Base-by-base conservation (phyloP, 2,888 invertebrate species). In the Pyrrhia umbra region DNA sequence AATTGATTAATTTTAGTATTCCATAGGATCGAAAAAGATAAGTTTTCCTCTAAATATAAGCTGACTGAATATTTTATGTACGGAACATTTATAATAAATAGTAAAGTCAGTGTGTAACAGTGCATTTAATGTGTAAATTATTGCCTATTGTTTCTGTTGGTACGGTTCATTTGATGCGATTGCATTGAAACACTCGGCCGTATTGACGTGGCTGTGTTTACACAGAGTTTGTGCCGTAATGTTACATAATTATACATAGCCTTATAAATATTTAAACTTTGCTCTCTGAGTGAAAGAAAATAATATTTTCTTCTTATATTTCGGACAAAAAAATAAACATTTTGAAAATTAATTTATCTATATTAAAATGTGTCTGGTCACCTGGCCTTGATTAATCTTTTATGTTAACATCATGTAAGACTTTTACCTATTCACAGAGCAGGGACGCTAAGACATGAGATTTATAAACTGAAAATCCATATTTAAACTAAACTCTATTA, bases 81-180 rank as follows among this genome's bases (percentile, higher is more conserved):
- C 10, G 27, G 13, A 49, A 42, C 55, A 34, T 66, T 47, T 67
- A 58, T 61, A 60, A 63, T 83, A 79, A 72, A 65, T 60, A 13
- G 23, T 65, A 72, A 79, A 87, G 80, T 74, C 74, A 63, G 77
- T 85, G 86, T 86, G 85, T 85, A 86, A 66, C 73, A 79, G 84
- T 85, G 88, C 88, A 87, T 87, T 82, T 83, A 84, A 86, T 82
- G 81, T 82, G 81, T 87, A 84, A 87, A 85, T 77, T 79, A 87
- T 87, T 83, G 83, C 75, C 87, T 75, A 88, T 90, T 90, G 90
- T 90, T 83, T 86, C 79, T 77, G 75, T 21, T 82, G 81, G 83
- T 79, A 88, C 81, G 88, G 85, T 81, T 81, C 85, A 91, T 88
- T 89, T 78, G 73, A 60, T 68, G 58, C 64, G 70, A 81, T 82